Conservation (phyloP, 2,113 vertebrate genomes). For the Sinocyclocheilus maitianheensis region DNA sequence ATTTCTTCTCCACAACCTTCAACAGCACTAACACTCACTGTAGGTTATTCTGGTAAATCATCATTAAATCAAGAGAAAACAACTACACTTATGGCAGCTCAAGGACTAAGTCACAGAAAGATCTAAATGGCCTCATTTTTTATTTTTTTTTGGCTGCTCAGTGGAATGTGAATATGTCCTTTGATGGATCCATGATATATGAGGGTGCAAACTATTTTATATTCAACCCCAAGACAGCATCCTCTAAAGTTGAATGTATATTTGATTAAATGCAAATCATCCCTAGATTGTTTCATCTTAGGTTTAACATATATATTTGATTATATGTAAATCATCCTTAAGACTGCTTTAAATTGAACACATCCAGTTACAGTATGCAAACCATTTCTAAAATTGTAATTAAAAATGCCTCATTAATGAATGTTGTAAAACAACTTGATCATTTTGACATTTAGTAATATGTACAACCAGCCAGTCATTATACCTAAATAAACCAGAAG, state of each 20-base stretch:
- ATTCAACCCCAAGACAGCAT: background rate
- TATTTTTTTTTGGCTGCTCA: constrained; percentile 46
- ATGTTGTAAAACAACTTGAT: background rate
- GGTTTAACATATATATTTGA: background rate
- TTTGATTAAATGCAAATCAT: background rate
- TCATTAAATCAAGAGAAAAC: constrained; percentile 37
- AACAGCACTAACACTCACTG: constrained; percentile 48
- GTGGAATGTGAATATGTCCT: constrained; percentile 55
- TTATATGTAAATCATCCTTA: background rate
- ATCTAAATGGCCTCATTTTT: constrained; percentile 28
- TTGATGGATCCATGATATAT: constrained; percentile 40
- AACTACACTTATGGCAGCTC: constrained; percentile 59
- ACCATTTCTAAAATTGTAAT: too few species aligned
- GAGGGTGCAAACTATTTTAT: background rate
- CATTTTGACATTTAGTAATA: background rate
- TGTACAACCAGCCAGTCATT: background rate
- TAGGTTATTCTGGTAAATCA: constrained; percentile 64
- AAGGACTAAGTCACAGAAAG: constrained; percentile 64
- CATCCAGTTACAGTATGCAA: background rate
- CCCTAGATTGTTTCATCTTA: background rate
- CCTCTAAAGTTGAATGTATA: background rate
- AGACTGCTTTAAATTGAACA: background rate
- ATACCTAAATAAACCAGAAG: background rate
- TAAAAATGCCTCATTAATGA: background rate
- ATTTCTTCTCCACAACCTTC: constrained; percentile 35